These are phyloP conservation scores for Orthosia incerta DNA, from an alignment of 2,888 invertebrate genomes.

Conservation along the genomic window DNA sequence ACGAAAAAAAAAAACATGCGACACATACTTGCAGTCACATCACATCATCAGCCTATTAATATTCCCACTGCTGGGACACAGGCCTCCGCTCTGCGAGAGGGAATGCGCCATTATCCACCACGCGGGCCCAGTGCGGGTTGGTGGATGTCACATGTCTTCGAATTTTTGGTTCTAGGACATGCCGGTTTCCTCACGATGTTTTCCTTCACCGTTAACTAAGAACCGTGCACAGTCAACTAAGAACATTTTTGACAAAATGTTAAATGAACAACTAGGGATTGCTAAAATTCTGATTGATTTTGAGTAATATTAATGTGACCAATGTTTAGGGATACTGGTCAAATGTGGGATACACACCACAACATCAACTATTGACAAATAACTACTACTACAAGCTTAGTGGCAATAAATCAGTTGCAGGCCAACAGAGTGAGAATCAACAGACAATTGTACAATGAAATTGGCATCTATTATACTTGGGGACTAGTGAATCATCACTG, in stretches of 20 bases:
- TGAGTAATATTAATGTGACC: constrained; percentile 1
- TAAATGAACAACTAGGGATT: constrained; percentile 11
- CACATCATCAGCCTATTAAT: too few relatives aligned
- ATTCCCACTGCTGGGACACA: too few relatives aligned
- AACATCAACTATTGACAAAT: background rate
- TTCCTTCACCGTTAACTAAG: too few relatives aligned
- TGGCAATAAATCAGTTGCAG: background rate
- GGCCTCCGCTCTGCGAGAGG: too few relatives aligned
- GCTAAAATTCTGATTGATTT: background rate
- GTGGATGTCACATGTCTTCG: too few relatives aligned
- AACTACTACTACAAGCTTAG: constrained; percentile 32
- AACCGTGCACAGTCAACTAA: constrained; percentile 20
- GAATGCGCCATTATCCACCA: too few relatives aligned
- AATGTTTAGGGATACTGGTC: constrained; percentile 6
- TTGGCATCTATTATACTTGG: background rate
- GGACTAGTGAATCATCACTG: background rate
- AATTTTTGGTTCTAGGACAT: too few relatives aligned
- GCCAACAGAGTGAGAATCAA: constrained; percentile 2
- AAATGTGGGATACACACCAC: background rate
- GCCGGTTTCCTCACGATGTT: too few relatives aligned
- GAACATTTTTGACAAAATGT: constrained; percentile 12
- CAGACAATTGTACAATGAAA: background rate
- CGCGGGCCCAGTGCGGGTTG: too few relatives aligned
- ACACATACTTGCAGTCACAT: constrained; percentile 33
- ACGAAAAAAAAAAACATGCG: constrained; percentile 46